A percentile compares a stretch with the other conserved stretches of the same genome.
Evolutionary conservation across 2,113 vertebrate species (phyloP).

Genomic region (Nematolebias whitei): DNA sequence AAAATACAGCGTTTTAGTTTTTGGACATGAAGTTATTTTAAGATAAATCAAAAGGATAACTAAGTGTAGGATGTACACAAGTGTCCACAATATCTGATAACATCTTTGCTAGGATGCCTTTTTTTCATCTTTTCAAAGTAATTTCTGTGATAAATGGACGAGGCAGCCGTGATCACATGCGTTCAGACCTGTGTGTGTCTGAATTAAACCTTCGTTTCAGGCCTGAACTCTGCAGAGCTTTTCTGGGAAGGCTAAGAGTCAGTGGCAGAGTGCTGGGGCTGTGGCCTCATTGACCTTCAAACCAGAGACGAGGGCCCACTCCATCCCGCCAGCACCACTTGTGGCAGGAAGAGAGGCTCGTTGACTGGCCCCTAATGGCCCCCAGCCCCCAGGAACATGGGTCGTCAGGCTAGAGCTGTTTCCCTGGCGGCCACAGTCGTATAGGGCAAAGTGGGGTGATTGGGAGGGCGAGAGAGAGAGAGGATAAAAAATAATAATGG

Average conservation of each 20-base stretch:
- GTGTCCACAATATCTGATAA: too few relatives aligned
- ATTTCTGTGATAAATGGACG: neutral
- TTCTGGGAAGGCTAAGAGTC: conserved; percentile 51
- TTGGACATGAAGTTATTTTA: neutral
- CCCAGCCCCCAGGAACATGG: conserved; percentile 70
- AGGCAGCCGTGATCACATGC: conserved; percentile 24
- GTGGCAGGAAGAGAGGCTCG: conserved; percentile 79
- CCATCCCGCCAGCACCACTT: conserved; percentile 73
- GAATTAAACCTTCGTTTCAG: conserved; percentile 39
- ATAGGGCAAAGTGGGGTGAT: conserved; percentile 39
- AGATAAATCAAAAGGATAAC: neutral
- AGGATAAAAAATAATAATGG: conserved; percentile 6
- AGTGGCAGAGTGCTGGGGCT: conserved; percentile 64
- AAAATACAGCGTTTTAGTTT: neutral
- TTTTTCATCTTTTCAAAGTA: too few relatives aligned
- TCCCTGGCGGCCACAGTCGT: conserved; percentile 64
- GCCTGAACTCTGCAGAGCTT: conserved; percentile 24
- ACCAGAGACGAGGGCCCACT: conserved; percentile 74
- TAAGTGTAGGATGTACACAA: too few relatives aligned
- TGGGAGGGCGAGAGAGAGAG: conserved; percentile 2
- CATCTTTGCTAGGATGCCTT: too few relatives aligned
- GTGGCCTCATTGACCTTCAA: conserved; percentile 79
- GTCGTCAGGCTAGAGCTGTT: conserved; percentile 70
- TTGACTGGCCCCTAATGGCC: conserved; percentile 79
- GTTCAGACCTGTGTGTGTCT: conserved; percentile 15